These are phyloP conservation scores for Emydoidea blandingii DNA, from an alignment of 2,797 vertebrate genomes.

Conservation along the genomic window DNA sequence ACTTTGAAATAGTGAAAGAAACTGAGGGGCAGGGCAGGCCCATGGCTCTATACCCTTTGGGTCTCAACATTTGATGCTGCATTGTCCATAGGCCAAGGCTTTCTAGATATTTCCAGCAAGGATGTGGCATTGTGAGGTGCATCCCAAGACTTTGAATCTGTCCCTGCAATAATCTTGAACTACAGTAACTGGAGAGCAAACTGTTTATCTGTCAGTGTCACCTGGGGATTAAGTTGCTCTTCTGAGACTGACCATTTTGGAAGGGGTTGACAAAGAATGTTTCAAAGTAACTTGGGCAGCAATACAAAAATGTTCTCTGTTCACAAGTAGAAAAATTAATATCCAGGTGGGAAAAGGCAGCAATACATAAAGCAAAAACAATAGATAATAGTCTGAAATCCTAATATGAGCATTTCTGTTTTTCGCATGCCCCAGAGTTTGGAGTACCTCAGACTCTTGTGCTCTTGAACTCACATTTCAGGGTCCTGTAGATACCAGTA, in stretches of 20 bases:
- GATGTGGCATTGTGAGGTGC: not conserved
- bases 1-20: not conserved
- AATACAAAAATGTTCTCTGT: not conserved
- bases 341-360: not conserved
- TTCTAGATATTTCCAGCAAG: not conserved
- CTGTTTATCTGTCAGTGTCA: not conserved
- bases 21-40: not conserved
- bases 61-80: not conserved
- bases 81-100: not conserved
- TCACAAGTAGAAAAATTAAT: not conserved
- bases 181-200: not conserved
- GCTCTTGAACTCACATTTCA: not conserved
- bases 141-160: not conserved
- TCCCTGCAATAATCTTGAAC: not conserved
- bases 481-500: not conserved
- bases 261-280: not conserved
- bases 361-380: not conserved
- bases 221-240: not conserved
- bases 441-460: not conserved
- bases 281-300: not conserved
- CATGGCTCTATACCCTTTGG: not conserved
- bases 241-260: not conserved
- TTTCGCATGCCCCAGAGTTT: not conserved
- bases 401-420: not conserved
- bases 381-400: not conserved